A percentile compares a stretch with the other conserved stretches of the same genome.
Evolutionary conservation across 2,797 vertebrate species (phyloP).

Genomic region (Fistularia commersonii): DNA sequence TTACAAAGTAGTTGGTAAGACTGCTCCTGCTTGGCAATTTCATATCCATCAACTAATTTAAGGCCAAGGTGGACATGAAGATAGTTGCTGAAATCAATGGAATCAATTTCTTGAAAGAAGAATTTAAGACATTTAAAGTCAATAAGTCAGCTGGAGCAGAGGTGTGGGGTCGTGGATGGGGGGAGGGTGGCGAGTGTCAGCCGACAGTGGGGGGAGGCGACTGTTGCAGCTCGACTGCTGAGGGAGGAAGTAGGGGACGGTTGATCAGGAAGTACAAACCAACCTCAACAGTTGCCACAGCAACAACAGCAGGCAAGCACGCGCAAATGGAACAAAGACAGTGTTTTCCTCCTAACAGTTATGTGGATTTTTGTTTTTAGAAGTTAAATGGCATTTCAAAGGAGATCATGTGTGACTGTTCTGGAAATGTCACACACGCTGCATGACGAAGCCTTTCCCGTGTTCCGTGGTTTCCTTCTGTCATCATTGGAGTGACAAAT

Average conservation of each 20-base stretch:
- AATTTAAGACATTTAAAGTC: neutral
- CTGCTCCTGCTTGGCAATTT: too few species aligned
- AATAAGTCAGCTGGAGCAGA: constrained; percentile 1
- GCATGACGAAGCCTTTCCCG: too few species aligned
- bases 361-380: neutral
- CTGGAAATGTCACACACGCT: too few species aligned
- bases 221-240: constrained; percentile 31
- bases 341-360: constrained; percentile 6
- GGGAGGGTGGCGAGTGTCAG: too few species aligned
- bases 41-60: too few species aligned
- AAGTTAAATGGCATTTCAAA: constrained; percentile 6
- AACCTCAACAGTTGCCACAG: constrained; percentile 66
- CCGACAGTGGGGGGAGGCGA: constrained; percentile 23
- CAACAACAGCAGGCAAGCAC: constrained; percentile 29
- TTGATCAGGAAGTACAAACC: constrained; percentile 73
- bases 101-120: too few species aligned
- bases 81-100: too few species aligned
- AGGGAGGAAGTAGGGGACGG: constrained; percentile 69
- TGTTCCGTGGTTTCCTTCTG: too few species aligned
- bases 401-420: neutral
- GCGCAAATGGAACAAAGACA: constrained; percentile 5
- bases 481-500: too few species aligned
- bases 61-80: too few species aligned
- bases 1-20: constrained; percentile 1
- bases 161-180: too few species aligned